Conservation (phyloP, 2,888 invertebrate genomes). For the Folsomia manolachei region DNA sequence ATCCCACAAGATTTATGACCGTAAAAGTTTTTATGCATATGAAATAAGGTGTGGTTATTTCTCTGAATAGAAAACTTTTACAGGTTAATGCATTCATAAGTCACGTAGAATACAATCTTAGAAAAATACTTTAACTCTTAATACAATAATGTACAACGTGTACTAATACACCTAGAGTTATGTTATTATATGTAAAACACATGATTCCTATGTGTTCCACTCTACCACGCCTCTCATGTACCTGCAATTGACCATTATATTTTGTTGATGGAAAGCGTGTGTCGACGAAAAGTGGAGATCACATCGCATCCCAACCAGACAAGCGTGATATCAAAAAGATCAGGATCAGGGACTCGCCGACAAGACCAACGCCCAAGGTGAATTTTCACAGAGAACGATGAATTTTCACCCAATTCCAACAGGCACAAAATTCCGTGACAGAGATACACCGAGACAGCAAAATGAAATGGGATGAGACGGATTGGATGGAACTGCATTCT, state of each 20-base stretch:
- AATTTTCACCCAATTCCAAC: background rate
- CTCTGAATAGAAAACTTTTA: background rate
- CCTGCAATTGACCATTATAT: too few species aligned
- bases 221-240: too few species aligned
- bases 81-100: slow-evolving; percentile 6
- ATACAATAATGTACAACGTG: too few species aligned
- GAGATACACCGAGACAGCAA: background rate
- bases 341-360: too few species aligned
- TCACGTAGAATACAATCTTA: background rate
- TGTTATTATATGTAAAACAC: too few species aligned
- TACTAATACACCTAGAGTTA: too few species aligned
- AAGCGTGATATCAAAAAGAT: too few species aligned
- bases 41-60: background rate
- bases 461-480: background rate
- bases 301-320: too few species aligned
- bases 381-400: too few species aligned
- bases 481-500: too few species aligned
- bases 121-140: too few species aligned
- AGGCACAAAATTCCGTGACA: background rate
- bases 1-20: slow-evolving; percentile 6
- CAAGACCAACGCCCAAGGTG: slow-evolving; percentile 2
- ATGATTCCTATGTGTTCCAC: too few species aligned
- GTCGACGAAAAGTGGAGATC: background rate
- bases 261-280: background rate
- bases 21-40: background rate